These are phyloP conservation scores for Sialis fuliginosa DNA, from an alignment of 2,888 invertebrate genomes.

Conservation along the genomic window DNA sequence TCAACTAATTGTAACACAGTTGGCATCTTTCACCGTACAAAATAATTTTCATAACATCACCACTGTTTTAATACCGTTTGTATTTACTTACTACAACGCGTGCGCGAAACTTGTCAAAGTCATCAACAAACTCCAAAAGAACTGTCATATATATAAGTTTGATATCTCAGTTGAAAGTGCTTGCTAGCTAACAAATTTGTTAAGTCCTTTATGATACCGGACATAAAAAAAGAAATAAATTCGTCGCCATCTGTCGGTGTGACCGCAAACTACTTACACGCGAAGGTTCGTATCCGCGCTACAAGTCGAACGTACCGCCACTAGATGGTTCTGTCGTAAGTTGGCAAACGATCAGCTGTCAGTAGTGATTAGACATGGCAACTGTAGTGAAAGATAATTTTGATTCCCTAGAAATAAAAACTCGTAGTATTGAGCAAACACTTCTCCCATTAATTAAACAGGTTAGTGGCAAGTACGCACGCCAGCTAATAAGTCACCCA, in stretches of 20 bases:
- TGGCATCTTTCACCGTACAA: too few species aligned
- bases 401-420: slow-evolving; percentile 65
- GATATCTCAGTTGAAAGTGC: too few species aligned
- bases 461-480: slow-evolving; percentile 38
- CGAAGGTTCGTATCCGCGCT: background rate
- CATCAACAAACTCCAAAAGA: too few species aligned
- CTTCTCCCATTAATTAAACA: slow-evolving; percentile 86
- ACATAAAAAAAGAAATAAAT: background rate
- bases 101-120: too few species aligned
- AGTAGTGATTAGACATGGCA: slow-evolving; percentile 30
- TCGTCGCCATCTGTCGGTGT: background rate
- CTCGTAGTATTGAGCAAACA: slow-evolving; percentile 87
- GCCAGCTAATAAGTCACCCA: background rate
- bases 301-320: background rate
- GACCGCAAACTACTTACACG: background rate
- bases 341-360: slow-evolving; percentile 5
- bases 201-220: too few species aligned
- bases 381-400: slow-evolving; percentile 35
- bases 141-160: too few species aligned
- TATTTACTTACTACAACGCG: too few species aligned
- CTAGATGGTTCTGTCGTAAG: too few species aligned
- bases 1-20: too few species aligned
- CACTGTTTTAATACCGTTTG: too few species aligned
- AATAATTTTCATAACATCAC: too few species aligned
- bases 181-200: too few species aligned